These are phyloP conservation scores for Tragopan temminckii DNA, from an alignment of 2,797 vertebrate genomes.

Conservation along the genomic window DNA sequence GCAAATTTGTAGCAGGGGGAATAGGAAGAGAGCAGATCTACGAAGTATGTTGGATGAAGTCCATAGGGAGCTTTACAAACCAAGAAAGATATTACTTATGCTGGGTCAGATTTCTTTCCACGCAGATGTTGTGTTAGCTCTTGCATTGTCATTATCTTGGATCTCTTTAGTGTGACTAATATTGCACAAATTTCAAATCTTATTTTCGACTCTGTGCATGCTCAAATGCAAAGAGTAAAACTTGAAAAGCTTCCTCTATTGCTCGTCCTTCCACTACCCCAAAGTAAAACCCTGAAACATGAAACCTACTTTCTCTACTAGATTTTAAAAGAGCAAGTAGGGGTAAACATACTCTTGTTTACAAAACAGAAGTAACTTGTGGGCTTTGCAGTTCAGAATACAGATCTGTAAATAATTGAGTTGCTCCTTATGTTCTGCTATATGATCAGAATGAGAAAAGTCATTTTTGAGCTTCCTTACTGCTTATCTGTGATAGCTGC, in stretches of 20 bases:
- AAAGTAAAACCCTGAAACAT: neutral
- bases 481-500: neutral
- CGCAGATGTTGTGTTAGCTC: conserved; percentile 31
- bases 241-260: neutral
- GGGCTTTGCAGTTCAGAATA: neutral
- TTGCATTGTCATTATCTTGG: conserved; percentile 42
- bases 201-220: fast-evolving
- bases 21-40: conserved; percentile 25
- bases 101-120: conserved; percentile 54
- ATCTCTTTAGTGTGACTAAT: conserved; percentile 38
- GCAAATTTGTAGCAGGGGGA: neutral
- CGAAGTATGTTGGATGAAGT: neutral
- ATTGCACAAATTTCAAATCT: conserved; percentile 5
- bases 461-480: neutral
- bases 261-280: neutral
- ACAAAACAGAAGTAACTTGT: neutral
- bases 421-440: neutral
- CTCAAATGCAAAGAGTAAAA: neutral
- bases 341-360: neutral
- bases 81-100: conserved; percentile 15
- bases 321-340: neutral
- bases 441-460: neutral
- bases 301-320: neutral
- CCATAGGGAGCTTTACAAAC: conserved; percentile 41
- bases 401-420: neutral